Evolutionary conservation across 2,113 vertebrate genomes (phyloP), one percentile per base, ranked within the genome.

Genomic region (Nerophis lumbriciformis): DNA sequence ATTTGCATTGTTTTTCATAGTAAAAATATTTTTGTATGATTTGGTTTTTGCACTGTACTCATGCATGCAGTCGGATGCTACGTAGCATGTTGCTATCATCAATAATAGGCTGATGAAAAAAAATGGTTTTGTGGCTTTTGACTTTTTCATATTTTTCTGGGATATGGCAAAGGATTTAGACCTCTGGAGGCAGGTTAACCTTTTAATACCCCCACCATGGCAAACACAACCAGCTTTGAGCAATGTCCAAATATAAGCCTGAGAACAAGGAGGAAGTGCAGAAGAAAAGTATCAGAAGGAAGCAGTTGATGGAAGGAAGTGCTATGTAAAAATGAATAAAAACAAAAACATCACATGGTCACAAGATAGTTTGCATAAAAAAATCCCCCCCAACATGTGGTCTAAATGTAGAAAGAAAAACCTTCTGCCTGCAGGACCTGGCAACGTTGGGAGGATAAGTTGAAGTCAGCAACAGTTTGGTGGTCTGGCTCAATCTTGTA

Each of bases 301-400:
- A 59, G 45, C 48, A 14, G 45, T 14, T 57, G 59, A 61, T 37
- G 14, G 10, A 64, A 60, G 65, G 21, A 67, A 69, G 63, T 38
- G 45, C 21, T 59, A 65, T 63, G 49, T 35, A 10, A 61, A 65
- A 47, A 14, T 4, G 14, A 61, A 52, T 13, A 57, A 59, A n/a
- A 66, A 53, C 39, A 70, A 75, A 71, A 16, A 36, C 19, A 11
- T 63, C 54, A 71, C 49, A 44, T 28, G 36, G 73, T n/a, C 8
- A 14, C 59, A 71, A 73, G 62, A 76, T 61, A 56, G 65, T 76
- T 50, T 51, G 12, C 61, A 57, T 21, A 53, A 13, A 63, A 68
- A 53, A 61, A 16, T 61, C 35, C 21, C 8, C 19, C 62, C 68
- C 35, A 1, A 61, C 10, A 51, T 3, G 16, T 28, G 14, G 45